phyloP scores from a whole-genome alignment of 2,797 vertebrate genomes.

The Momotus momota region DNA sequence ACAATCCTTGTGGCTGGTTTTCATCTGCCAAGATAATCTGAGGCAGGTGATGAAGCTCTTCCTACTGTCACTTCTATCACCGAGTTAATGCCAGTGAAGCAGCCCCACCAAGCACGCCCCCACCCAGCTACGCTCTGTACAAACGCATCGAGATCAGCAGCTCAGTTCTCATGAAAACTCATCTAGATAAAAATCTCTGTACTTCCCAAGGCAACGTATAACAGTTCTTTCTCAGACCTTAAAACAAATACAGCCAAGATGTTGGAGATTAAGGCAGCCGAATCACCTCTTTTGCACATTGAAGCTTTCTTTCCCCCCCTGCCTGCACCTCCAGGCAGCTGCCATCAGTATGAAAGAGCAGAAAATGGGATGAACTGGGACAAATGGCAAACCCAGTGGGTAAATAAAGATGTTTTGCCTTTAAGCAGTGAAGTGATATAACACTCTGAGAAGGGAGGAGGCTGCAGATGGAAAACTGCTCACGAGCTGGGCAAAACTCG shows the following conservation, averaged over 20 bases:
- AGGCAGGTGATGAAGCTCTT: accelerated
- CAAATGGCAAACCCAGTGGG: accelerated
- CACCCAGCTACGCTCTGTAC: neutral
- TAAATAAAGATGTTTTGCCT: neutral
- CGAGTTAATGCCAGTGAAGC: neutral
- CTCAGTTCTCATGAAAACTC: neutral
- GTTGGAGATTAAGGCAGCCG: neutral
- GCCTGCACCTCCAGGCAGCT: neutral
- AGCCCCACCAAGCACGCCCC: neutral
- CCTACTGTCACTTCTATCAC: accelerated
- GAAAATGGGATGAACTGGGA: neutral
- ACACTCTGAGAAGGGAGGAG: neutral
- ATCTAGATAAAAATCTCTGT: neutral
- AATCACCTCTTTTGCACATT: neutral
- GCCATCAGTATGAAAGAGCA: accelerated
- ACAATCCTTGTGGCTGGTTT: neutral
- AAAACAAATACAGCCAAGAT: neutral
- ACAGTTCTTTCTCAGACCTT: neutral
- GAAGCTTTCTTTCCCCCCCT: neutral
- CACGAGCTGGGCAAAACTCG: neutral
- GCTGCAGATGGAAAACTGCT: accelerated
- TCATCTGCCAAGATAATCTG: neutral
- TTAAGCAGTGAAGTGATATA: neutral
- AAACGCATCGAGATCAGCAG: accelerated
- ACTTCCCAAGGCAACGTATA: neutral